These are phyloP conservation scores for Deilephila elpenor DNA, from an alignment of 2,888 invertebrate species.

Conservation along the genomic window DNA sequence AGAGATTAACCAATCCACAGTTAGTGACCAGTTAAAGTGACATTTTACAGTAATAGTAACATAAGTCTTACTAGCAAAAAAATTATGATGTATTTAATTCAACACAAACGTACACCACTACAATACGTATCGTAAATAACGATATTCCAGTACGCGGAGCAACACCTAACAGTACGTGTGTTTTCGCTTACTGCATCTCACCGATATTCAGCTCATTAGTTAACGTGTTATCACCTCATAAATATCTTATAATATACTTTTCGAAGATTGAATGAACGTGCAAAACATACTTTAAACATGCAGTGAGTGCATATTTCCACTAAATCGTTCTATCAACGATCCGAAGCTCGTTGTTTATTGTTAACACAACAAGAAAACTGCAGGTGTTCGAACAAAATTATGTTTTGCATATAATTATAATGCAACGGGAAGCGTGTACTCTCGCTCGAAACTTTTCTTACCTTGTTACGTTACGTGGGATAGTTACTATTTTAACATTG, in stretches of 20 bases:
- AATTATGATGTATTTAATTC: neutral
- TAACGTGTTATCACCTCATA: conserved; percentile 2
- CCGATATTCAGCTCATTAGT: conserved; percentile 2
- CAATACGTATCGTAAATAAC: neutral
- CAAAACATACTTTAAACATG: neutral
- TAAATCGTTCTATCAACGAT: neutral
- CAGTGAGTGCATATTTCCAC: conserved; percentile 15
- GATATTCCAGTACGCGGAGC: neutral
- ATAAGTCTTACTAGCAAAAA: no score
- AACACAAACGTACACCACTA: neutral
- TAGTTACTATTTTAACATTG: neutral
- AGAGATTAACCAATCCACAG: no score
- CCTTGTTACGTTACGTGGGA: conserved; percentile 12
- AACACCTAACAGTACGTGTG: neutral
- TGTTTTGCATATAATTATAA: conserved; percentile 14
- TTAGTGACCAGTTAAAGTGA: no score
- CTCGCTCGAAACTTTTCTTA: neutral
- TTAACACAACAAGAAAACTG: conserved; percentile 5
- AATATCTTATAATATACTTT: conserved; percentile 7
- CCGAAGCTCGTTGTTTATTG: conserved; percentile 21
- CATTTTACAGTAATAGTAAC: no score
- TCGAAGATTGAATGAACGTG: conserved; percentile 4
- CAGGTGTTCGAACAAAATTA: conserved; percentile 7
- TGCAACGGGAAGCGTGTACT: conserved; percentile 8
- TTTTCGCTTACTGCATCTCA: neutral